Evolutionary conservation across 2,888 invertebrate genomes (phyloP).

Genomic region (Mycalesis mineus): DNA sequence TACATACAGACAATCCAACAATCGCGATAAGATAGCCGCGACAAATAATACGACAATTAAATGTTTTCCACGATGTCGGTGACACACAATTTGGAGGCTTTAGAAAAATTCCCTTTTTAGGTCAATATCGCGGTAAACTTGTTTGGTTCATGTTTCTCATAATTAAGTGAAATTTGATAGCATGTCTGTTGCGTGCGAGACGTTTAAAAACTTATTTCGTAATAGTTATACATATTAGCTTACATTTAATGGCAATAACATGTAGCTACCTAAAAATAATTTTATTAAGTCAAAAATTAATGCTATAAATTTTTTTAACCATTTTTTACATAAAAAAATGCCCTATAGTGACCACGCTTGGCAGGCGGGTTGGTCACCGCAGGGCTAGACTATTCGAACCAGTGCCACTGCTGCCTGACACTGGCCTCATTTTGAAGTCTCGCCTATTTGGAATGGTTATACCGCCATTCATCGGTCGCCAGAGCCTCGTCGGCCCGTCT

Average conservation of each 20-base stretch:
- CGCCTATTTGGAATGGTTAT: no score
- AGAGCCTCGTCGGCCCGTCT: no score
- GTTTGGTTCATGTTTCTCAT: constrained; percentile 15
- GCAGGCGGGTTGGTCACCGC: no score
- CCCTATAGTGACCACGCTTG: no score
- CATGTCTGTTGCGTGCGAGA: constrained; percentile 5
- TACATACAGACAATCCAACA: constrained; percentile 31
- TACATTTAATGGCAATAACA: background rate
- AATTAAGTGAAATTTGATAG: constrained; percentile 11
- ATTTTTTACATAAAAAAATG: no score
- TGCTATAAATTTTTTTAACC: no score
- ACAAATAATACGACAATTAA: constrained; percentile 32
- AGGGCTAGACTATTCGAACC: no score
- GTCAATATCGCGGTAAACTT: constrained; percentile 16
- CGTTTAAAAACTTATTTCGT: background rate
- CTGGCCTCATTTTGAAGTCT: no score
- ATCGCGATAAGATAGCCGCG: constrained; percentile 33
- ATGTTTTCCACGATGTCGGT: constrained; percentile 30
- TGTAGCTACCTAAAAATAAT: background rate
- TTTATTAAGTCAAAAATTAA: no score
- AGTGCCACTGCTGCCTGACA: no score
- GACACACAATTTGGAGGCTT: constrained; percentile 28
- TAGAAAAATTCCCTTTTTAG: constrained; percentile 10
- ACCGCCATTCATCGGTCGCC: no score
- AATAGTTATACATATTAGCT: background rate